These are phyloP conservation scores for Nesogale talazaci DNA, from an alignment of 2,113 vertebrate species.

Conservation along the genomic window DNA sequence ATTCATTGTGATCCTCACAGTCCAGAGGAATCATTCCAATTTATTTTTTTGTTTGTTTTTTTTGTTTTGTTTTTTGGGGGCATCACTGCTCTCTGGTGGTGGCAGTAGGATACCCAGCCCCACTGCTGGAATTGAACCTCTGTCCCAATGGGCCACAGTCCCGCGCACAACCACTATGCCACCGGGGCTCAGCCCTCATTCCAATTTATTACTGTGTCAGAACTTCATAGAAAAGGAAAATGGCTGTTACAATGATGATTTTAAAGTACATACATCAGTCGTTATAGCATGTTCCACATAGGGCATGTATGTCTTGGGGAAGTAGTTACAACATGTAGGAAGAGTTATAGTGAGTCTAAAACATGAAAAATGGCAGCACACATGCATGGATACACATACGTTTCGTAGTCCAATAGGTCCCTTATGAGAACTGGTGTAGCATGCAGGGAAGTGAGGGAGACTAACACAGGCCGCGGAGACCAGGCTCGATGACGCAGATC, in stretches of 20 bases:
- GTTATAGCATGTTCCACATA: not conserved
- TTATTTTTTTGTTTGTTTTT: no score
- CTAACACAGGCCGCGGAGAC: no score
- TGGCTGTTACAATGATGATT: not conserved
- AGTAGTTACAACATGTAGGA: not conserved
- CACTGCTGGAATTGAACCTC: no score
- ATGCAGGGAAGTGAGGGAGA: no score
- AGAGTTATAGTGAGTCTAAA: not conserved
- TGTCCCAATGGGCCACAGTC: no score
- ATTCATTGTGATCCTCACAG: not conserved
- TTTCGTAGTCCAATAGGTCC: not conserved
- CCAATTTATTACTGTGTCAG: slow-evolving; percentile 27
- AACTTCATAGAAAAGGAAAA: not conserved
- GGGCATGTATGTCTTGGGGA: not conserved
- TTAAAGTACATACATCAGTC: not conserved
- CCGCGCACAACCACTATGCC: no score
- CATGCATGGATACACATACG: not conserved
- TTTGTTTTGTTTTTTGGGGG: no score
- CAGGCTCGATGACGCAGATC: no score
- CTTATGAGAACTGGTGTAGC: no score
- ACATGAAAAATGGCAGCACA: not conserved
- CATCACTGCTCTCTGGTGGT: no score
- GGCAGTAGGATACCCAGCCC: no score
- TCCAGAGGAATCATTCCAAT: slow-evolving; percentile 23
- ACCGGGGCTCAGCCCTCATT: no score